Conservation (phyloP, 1,140 invertebrate genomes). For the Drosophila elegans region DNA sequence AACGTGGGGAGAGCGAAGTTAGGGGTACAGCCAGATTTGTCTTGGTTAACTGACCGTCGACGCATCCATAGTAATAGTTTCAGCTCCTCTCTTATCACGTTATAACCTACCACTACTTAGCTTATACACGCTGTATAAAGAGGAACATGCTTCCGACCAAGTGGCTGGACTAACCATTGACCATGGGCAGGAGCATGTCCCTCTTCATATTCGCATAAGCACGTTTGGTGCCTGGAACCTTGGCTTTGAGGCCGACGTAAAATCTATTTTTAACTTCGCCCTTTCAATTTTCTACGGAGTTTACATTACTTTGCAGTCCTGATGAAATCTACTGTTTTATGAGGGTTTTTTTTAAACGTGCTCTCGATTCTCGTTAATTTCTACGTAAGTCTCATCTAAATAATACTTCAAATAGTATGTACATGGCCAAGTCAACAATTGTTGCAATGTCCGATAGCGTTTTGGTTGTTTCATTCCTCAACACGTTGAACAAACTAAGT, state of each 20-base stretch:
- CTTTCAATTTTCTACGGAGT: constrained; percentile 12
- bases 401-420: constrained; percentile 75
- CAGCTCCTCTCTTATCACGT: constrained; percentile 19
- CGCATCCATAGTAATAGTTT: constrained; percentile 5
- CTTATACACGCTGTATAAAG: constrained; percentile 7
- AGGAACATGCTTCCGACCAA: constrained; percentile 2
- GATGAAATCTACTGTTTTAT: constrained; percentile 4
- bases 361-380: constrained; percentile 21
- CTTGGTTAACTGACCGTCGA: constrained; percentile 4
- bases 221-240: constrained; percentile 15
- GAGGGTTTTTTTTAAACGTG: neutral
- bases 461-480: neutral
- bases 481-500: constrained; percentile 8
- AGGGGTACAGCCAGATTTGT: constrained; percentile 1
- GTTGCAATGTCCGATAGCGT: constrained; percentile 18
- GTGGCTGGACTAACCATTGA: neutral
- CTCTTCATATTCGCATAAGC: neutral
- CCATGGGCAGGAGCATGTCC: neutral
- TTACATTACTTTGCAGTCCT: constrained; percentile 9
- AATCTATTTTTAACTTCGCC: constrained; percentile 1
- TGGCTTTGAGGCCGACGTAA: neutral
- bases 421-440: constrained; percentile 59
- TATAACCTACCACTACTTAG: constrained; percentile 27
- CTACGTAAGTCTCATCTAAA: constrained; percentile 58
- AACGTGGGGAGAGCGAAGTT: constrained; percentile 14